Evolutionary conservation across 2,797 vertebrate genomes (phyloP).

Genomic region (Sebastes nivosus): DNA sequence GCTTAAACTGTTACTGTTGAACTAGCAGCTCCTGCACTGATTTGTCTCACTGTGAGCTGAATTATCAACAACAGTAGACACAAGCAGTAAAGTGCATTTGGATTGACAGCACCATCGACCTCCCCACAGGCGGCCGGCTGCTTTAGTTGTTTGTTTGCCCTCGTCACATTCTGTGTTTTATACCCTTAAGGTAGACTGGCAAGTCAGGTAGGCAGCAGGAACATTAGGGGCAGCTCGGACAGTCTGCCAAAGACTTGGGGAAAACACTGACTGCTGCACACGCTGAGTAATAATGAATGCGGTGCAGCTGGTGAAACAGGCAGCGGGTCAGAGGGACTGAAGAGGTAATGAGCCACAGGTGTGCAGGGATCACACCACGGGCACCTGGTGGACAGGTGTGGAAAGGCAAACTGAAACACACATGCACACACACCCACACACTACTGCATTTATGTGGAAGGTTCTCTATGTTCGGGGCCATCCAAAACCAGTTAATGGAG

Average conservation of each 20-base stretch:
- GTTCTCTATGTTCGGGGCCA: not conserved
- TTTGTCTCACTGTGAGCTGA: not conserved
- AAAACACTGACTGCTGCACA: not conserved
- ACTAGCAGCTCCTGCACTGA: not conserved
- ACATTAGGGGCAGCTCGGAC: not conserved
- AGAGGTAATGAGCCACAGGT: constrained; percentile 25
- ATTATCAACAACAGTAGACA: not conserved
- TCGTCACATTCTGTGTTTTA: not conserved
- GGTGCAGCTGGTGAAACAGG: constrained; percentile 9
- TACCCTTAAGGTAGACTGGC: not conserved
- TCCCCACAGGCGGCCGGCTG: not conserved
- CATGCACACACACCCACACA: no score
- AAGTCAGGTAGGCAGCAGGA: not conserved
- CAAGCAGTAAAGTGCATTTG: not conserved
- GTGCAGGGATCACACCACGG: not conserved
- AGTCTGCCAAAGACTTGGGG: not conserved
- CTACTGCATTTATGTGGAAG: not conserved
- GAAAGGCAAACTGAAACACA: not conserved
- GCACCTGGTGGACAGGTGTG: constrained; percentile 20
- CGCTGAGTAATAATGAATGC: not conserved
- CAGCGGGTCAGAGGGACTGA: constrained; percentile 7
- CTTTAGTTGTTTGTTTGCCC: not conserved
- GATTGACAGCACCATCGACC: not conserved
- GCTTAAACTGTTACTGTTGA: not conserved
- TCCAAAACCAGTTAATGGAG: not conserved